phyloP scores from a whole-genome alignment of 2,888 invertebrate species.

The Meteorus cinctellus region DNA sequence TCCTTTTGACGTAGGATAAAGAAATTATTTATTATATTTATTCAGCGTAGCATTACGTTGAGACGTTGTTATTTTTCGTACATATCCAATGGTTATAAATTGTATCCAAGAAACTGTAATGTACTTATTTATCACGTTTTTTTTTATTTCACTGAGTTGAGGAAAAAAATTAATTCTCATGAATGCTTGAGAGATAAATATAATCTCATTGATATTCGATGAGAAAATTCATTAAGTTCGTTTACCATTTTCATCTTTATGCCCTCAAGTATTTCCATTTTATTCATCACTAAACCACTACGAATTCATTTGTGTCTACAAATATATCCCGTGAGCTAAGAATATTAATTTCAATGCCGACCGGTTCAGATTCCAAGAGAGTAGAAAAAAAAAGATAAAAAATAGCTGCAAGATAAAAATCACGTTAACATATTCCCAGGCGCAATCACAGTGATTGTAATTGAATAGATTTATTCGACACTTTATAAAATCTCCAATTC shows the following conservation, averaged over 20 bases:
- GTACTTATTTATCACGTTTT: background rate
- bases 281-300: background rate
- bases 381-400: background rate
- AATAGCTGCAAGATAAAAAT: background rate
- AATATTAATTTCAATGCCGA: slow-evolving; percentile 34
- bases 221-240: no score
- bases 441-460: slow-evolving; percentile 1
- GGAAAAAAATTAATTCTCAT: no score
- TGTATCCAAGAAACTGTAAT: background rate
- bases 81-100: background rate
- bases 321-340: background rate
- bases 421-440: slow-evolving; percentile 6
- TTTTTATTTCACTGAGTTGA: no score
- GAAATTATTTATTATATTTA: slow-evolving; percentile 12
- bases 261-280: background rate
- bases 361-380: background rate
- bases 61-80: background rate
- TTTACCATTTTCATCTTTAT: background rate
- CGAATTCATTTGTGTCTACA: background rate
- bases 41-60: background rate
- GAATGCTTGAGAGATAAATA: no score
- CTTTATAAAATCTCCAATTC: background rate
- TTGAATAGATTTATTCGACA: background rate
- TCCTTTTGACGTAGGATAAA: slow-evolving; percentile 2
- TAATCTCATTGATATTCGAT: no score